phyloP scores from a whole-genome alignment of 2,888 invertebrate species.

The Yponomeuta cagnagella region DNA sequence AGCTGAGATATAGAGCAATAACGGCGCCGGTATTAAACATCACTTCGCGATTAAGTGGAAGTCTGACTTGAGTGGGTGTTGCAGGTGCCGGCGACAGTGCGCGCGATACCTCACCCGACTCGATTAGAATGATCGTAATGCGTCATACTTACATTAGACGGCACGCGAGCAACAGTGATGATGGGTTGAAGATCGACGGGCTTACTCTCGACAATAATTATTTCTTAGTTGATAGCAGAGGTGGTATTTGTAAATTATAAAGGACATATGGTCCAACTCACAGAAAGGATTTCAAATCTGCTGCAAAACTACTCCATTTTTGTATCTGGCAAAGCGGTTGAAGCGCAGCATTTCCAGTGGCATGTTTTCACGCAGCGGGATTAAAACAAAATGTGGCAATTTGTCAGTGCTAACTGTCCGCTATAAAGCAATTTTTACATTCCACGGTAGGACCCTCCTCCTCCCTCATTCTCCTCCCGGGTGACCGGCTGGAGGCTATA shows the following conservation, averaged over 20 bases:
- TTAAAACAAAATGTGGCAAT: constrained; percentile 9
- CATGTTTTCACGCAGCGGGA: constrained; percentile 2
- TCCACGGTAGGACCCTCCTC: neutral
- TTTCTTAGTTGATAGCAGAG: no score
- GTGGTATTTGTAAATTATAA: no score
- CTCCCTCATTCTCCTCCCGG: neutral
- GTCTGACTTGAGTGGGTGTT: neutral
- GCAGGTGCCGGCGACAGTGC: neutral
- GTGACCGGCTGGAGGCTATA: constrained; percentile 24
- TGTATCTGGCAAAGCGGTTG: neutral
- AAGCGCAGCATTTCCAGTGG: neutral
- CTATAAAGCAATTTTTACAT: constrained; percentile 11
- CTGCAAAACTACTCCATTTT: neutral
- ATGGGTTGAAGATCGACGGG: no score
- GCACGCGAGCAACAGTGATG: no score
- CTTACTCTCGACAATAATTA: no score
- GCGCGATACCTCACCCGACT: no score
- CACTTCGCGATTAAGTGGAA: neutral
- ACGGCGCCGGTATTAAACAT: constrained; percentile 24
- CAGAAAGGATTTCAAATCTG: no score
- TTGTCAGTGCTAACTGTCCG: constrained; percentile 12
- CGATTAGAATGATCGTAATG: no score
- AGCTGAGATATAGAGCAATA: constrained; percentile 31
- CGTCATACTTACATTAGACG: no score
- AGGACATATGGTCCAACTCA: no score